A percentile compares a stretch with the other conserved stretches of the same genome.
These are phyloP conservation scores for Callospermophilus lateralis DNA, from an alignment of 2,113 vertebrate species.

Conservation along the genomic window DNA sequence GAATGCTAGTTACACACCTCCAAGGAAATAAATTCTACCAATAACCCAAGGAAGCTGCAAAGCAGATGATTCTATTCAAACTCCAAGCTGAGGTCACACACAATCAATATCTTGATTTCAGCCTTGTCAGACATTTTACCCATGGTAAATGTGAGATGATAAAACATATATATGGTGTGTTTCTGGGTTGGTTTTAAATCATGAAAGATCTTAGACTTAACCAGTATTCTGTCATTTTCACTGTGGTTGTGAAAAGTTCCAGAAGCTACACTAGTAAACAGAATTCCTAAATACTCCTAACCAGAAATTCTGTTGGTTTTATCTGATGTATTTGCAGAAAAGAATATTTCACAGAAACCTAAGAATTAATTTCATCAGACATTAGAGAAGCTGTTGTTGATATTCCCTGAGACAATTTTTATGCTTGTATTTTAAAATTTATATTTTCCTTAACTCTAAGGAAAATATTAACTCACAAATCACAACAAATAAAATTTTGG, in stretches of 20 bases:
- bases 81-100: not conserved
- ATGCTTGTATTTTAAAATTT: not conserved
- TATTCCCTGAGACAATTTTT: not conserved
- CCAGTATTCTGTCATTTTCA: not conserved
- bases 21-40: not conserved
- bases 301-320: not conserved
- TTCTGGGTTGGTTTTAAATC: not conserved
- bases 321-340: not conserved
- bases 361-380: not conserved
- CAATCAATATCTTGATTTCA: not conserved
- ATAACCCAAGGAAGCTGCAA: not conserved
- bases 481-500: not conserved
- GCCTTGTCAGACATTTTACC: not conserved
- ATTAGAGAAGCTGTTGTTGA: not conserved
- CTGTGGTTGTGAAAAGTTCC: not conserved
- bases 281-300: not conserved
- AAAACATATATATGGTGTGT: not conserved
- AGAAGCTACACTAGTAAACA: not conserved
- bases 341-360: not conserved
- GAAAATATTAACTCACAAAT: not conserved
- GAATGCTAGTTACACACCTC: not conserved
- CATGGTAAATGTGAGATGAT: not conserved
- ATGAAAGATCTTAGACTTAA: not conserved
- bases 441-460: not conserved
- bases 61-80: not conserved